A percentile compares a stretch with the other conserved stretches of the same genome.
These are phyloP conservation scores for Strix uralensis DNA, from an alignment of 2,113 vertebrate species.

Conservation along the genomic window DNA sequence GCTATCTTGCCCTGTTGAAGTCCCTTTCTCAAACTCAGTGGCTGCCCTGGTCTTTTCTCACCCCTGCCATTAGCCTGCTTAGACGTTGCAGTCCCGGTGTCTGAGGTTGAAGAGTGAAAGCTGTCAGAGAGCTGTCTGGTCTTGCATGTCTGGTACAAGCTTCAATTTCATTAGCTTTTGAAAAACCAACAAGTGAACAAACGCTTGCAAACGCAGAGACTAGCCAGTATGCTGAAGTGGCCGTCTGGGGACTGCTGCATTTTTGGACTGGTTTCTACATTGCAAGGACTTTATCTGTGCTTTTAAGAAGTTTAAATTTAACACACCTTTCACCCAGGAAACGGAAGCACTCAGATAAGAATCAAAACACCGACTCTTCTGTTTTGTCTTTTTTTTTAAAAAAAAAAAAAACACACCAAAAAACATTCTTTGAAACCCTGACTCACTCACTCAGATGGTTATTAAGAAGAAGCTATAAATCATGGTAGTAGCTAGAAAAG, in stretches of 20 bases:
- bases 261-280: background rate
- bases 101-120: background rate
- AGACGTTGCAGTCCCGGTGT: background rate
- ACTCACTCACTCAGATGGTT: background rate
- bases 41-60: background rate
- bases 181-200: background rate
- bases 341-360: background rate
- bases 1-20: background rate
- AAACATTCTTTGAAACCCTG: background rate
- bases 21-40: background rate
- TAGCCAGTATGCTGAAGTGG: background rate
- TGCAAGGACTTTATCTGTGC: background rate
- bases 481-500: background rate
- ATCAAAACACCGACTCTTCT: background rate
- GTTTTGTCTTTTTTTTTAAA: background rate
- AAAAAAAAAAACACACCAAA: background rate
- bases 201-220: background rate
- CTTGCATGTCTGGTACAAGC: background rate
- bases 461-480: conserved; percentile 7
- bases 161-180: background rate
- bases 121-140: background rate
- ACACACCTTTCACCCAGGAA: background rate
- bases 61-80: background rate
- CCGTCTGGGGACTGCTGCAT: fast-evolving
- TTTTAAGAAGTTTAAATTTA: background rate